Evolutionary conservation across 1,140 invertebrate genomes (phyloP).

Genomic region (Cyclargus thomasi): DNA sequence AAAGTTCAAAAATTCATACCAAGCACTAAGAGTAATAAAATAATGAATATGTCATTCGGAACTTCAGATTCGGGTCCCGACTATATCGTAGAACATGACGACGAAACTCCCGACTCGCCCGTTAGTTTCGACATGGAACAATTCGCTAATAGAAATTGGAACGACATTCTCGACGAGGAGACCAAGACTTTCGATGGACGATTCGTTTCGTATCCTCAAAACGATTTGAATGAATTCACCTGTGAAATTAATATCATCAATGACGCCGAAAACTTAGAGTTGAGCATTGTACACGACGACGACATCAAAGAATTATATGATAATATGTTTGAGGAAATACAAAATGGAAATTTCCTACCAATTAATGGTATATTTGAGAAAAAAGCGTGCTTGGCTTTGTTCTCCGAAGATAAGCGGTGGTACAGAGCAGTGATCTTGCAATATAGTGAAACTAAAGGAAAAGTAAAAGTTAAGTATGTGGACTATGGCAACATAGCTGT

Average conservation of each 20-base stretch:
- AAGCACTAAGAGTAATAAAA: conserved; percentile 14
- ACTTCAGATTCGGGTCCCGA: conserved; percentile 51
- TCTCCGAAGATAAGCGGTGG: conserved; percentile 52
- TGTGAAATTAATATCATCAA: conserved; percentile 52
- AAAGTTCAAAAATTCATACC: conserved; percentile 39
- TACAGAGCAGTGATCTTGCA: conserved; percentile 55
- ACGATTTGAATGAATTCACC: conserved; percentile 34
- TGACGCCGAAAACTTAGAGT: conserved; percentile 40
- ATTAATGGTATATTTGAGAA: conserved; percentile 56
- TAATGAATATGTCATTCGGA: conserved; percentile 25
- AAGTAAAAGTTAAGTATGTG: conserved; percentile 60
- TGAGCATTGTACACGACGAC: conserved; percentile 43
- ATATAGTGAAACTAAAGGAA: conserved; percentile 45
- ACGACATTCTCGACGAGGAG: conserved; percentile 45
- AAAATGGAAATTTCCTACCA: conserved; percentile 34
- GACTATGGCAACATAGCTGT: conserved; percentile 62
- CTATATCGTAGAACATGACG: conserved; percentile 50
- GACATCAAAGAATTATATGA: conserved; percentile 39
- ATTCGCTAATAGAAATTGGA: conserved; percentile 49
- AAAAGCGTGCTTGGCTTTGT: conserved; percentile 60
- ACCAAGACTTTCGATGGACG: conserved; percentile 29
- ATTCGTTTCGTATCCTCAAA: conserved; percentile 36
- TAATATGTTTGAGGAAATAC: conserved; percentile 44
- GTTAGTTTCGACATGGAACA: conserved; percentile 33
- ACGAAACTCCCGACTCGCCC: conserved; percentile 35